Evolutionary conservation across 2,113 vertebrate genomes (phyloP), one percentile per base, ranked within the genome.

Genomic region (Promerops cafer): DNA sequence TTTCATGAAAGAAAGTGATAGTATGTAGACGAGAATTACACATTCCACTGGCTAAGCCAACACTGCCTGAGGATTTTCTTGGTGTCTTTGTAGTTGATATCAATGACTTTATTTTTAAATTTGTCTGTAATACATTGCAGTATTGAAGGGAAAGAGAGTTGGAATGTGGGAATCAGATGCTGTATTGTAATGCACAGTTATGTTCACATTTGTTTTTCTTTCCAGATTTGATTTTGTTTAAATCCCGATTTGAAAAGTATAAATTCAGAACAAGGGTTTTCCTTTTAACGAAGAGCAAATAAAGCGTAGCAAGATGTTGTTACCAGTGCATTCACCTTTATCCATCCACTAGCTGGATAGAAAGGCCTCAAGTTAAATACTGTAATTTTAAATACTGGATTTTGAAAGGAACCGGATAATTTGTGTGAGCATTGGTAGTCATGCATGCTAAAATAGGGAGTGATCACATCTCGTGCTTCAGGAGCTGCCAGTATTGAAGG

Each of bases 401-500:
- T 89, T 94, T 30, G 31, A 65, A 81, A 89, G 50, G 42, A 80
- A 54, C 50, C 1, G 5, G 82, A 27, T 89, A 37, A 89, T 87
- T 85, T 78, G 83, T 95, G 78, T 85, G 82, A 96, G 81, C 71
- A 20, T 23, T 47, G 19, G 75, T 90, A 94, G 94, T 94, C 94
- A 95, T 74, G 70, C 63, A 15, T 94, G 89, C 94, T 93, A 97
- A 96, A 95, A 94, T 77, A 91, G 91, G 66, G 91, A 95, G 84
- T 66, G 94, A 95, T 90, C 87, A 52, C 90, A 90, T 96, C 87
- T 95, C 61, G 45, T 81, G 87, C 89, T 91, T 95, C 89, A 71
- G 91, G 87, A 95, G 68, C 79, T 95, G 96, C 87, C 80, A 89
- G 83, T 12, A 5, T 93, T 74, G 91, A 93, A 74, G 72, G 40